Base-by-base conservation (phyloP, 2,888 invertebrate species). In the Pilophorus perplexus region DNA sequence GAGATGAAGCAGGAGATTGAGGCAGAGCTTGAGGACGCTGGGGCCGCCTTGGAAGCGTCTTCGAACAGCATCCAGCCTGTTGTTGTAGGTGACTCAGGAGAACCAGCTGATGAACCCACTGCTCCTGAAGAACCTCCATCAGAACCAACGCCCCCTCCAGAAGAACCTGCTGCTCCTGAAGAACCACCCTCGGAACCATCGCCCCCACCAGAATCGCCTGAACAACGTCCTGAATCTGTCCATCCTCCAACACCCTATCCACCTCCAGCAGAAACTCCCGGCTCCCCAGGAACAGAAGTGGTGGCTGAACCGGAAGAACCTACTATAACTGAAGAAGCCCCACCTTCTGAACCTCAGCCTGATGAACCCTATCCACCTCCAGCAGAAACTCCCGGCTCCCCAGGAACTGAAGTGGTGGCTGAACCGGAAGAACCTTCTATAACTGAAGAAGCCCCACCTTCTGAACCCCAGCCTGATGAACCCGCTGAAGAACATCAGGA, bases 1-100 rank as follows among this genome's bases (percentile, higher is more conserved):
- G 62, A 62, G 6, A 37, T 48, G 16, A 46, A 62, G 48, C 46
- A 62, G 23, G 62, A 62, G 23, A 62, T 62, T n/a, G 62, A 62
- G 25, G 28, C 46, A 16, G 62, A 62, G 22, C 22, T 62, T 3
- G 48, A 20, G 18, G 48, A 33, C 5, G 33, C 6, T 8, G 48
- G 48, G 16, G 62, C 22, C 8, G 33, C 40, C 25, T 25, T 59
- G 25, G 27, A 59, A 25, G 59, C 16, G 8, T 59, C 59, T 2
- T 16, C 14, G 12, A 42, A 16, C 2, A 40, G 23, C 22, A 25
- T 20, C 10, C 10, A 59, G 59, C 18, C 55, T 10, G 20, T 22
- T 25, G n/a, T n/a, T n/a, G n/a, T n/a, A n/a, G n/a, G n/a, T n/a
- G n/a, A n/a, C n/a, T n/a, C n/a, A n/a, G n/a, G n/a, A n/a, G n/a